Evolutionary conservation across 2,113 vertebrate species (phyloP).

Genomic region (Elgaria multicarinata): DNA sequence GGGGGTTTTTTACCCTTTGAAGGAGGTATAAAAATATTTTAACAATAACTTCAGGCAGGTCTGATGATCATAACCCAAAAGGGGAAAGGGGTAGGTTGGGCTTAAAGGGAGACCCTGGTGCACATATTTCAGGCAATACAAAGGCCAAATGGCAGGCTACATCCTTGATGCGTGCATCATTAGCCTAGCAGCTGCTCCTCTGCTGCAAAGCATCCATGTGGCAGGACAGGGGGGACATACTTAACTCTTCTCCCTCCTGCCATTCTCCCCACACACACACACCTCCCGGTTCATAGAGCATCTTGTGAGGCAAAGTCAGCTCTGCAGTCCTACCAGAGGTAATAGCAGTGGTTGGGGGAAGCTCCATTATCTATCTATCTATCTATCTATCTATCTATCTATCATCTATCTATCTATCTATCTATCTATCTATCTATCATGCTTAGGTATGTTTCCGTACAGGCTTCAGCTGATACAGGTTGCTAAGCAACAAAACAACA

Average conservation of each 20-base stretch:
- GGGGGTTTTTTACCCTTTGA: no score
- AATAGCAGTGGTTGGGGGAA: not conserved
- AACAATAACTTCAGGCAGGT: no score
- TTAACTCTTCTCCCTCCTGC: not conserved
- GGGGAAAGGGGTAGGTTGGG: not conserved
- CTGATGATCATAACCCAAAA: not conserved
- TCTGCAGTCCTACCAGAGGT: not conserved
- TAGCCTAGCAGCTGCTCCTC: not conserved
- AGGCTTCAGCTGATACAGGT: no score
- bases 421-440: no score
- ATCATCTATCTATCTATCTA: no score
- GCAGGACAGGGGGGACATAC: not conserved
- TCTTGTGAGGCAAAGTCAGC: not conserved
- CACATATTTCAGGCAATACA: not conserved
- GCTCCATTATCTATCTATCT: no score
- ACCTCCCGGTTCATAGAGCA: not conserved
- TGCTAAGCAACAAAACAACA: no score
- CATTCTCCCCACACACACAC: not conserved
- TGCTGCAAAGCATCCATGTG: not conserved
- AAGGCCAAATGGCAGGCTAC: not conserved
- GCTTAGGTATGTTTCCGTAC: no score
- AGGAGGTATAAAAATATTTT: no score
- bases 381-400: no score
- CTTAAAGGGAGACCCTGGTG: not conserved
- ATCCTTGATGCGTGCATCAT: not conserved